These are phyloP conservation scores for Phorcus lineatus DNA, from an alignment of 2,888 invertebrate genomes.

Conservation along the genomic window DNA sequence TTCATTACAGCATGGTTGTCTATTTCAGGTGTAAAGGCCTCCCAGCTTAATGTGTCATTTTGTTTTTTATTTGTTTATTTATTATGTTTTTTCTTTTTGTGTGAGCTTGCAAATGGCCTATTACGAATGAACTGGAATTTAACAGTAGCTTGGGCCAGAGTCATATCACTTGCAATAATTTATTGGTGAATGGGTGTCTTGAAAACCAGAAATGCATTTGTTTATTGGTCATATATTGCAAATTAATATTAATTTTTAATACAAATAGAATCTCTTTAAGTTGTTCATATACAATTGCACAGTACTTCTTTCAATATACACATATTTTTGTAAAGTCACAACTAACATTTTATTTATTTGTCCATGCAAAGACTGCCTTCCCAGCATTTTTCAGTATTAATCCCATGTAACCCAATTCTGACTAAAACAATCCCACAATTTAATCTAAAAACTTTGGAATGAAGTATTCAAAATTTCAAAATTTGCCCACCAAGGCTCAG, in stretches of 20 bases:
- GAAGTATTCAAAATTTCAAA: not conserved
- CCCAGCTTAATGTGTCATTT: constrained; percentile 14
- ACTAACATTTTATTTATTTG: constrained; percentile 22
- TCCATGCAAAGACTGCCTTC: not conserved
- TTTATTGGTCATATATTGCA: not conserved
- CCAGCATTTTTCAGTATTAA: no score
- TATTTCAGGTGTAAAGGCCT: not conserved
- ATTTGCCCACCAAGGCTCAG: no score
- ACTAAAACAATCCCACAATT: no score
- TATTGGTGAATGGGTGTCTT: constrained; percentile 16
- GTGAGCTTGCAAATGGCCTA: not conserved
- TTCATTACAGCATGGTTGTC: constrained; percentile 2
- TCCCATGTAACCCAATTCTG: no score
- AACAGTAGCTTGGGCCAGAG: not conserved
- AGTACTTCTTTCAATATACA: constrained; percentile 12
- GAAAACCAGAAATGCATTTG: not conserved
- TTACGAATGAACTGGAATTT: not conserved
- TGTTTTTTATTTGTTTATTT: constrained; percentile 2
- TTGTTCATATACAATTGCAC: constrained; percentile 20
- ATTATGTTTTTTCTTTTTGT: not conserved
- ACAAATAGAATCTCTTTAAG: constrained; percentile 22
- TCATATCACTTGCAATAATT: not conserved
- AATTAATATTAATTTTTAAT: constrained; percentile 22
- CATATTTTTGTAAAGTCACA: constrained; percentile 13
- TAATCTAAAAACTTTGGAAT: not conserved